Conservation (phyloP, 1,140 invertebrate genomes). For the Scaptodrosophila lebanonensis region DNA sequence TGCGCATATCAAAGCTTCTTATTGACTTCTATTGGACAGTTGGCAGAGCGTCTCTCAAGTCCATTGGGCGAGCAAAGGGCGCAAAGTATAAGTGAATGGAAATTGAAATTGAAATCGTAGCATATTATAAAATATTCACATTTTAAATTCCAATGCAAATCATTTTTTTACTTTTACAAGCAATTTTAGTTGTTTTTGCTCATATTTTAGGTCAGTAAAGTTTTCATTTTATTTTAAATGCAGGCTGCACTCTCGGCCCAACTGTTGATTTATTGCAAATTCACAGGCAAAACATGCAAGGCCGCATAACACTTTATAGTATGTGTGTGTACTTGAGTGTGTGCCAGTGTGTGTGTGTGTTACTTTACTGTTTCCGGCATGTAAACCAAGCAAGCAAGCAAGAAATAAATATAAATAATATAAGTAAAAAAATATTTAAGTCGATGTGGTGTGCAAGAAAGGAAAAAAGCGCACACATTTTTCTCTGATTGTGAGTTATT, state of each 20-base stretch:
- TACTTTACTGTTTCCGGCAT: background rate
- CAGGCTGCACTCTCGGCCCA: too few species aligned
- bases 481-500: conserved; percentile 42
- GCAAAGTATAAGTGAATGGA: conserved; percentile 2
- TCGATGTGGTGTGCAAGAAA: conserved; percentile 18
- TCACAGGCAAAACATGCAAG: conserved; percentile 1
- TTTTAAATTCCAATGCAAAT: too few species aligned
- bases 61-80: background rate
- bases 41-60: conserved; percentile 14
- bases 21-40: conserved; percentile 71
- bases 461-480: conserved; percentile 22
- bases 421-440: conserved; percentile 9
- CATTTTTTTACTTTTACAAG: too few species aligned
- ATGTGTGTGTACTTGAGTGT: too few species aligned
- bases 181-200: too few species aligned
- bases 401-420: conserved; percentile 10
- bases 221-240: conserved; percentile 1
- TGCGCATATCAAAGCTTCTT: conserved; percentile 64
- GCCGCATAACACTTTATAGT: conserved; percentile 17
- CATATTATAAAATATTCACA: too few species aligned
- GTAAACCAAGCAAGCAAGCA: background rate
- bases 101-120: too few species aligned
- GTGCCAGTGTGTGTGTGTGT: too few species aligned
- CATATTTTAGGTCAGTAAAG: background rate
- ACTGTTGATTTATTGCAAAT: conserved; percentile 5